Evolutionary conservation across 2,797 vertebrate species (phyloP), one percentile per base, ranked within the genome.

Genomic region (Crenichthys baileyi): DNA sequence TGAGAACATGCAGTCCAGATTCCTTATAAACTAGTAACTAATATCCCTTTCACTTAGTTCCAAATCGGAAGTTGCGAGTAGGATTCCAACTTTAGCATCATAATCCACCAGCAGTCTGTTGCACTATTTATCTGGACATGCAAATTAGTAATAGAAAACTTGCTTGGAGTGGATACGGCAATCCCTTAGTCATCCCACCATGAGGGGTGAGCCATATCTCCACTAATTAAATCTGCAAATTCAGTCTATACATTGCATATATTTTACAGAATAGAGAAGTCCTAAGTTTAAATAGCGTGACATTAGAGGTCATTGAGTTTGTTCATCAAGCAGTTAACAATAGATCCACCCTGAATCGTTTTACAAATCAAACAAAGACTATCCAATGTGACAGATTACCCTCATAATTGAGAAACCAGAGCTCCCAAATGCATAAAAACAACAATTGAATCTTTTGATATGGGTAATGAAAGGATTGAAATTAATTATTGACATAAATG

Each of bases 401-500:
- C 22, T 29, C 39, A 71, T 70, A 41, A 85, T 74, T 77, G 67
- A 6, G 9, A 84, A 76, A 82, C 41, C 55, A 51, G 24, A n/a
- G 13, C 61, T 20, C 46, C 5, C 22, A 80, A 84, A 83, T 82
- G 79, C 68, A 78, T 18, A 18, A 78, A 61, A 36, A 73, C 65
- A 71, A n/a, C 26, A 82, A 76, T 72, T 77, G 79, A 86, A 73
- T 75, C 50, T 7, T 29, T 11, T 4, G 31, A 26, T 79, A 72
- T 50, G 26, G 24, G 46, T 70, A 39, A 78, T 82, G 77, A 88
- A 87, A 84, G 63, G 83, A 80, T 83, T 88, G 79, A 2, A 83
- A 89, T 94, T 39, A 88, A 91, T 89, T 85, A 91, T 91, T 93
- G 26, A 91, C 82, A 26, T 50, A 81, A 75, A 70, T 78, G 63